Percentiles rank a stretch among this genome's conserved stretches.
These are phyloP conservation scores for Dicyrtoma fusca DNA, from an alignment of 2,888 invertebrate species.

Conservation along the genomic window DNA sequence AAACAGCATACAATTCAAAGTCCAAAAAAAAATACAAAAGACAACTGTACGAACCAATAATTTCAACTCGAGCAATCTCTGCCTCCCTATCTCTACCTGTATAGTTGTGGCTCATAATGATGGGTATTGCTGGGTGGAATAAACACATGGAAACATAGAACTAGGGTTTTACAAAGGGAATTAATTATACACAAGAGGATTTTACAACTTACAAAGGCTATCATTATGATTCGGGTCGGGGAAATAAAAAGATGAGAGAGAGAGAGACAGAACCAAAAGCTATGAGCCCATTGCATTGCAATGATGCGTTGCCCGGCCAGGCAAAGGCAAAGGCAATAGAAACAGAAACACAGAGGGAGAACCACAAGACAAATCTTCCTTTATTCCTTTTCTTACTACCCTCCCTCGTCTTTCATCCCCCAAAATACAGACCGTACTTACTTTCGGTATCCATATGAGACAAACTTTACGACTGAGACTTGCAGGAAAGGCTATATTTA, in stretches of 20 bases:
- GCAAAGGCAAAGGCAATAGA: constrained; percentile 34
- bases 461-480: too few species aligned
- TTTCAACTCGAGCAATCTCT: constrained; percentile 4
- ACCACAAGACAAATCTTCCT: constrained; percentile 23
- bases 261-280: not conserved
- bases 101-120: not conserved
- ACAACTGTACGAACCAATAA: constrained; percentile 26
- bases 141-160: constrained; percentile 9
- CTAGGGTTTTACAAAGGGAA: constrained; percentile 24
- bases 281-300: constrained; percentile 37
- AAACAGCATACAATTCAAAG: not conserved
- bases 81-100: too few species aligned
- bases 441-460: too few species aligned
- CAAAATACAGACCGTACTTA: too few species aligned
- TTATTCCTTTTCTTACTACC: too few species aligned
- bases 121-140: constrained; percentile 19
- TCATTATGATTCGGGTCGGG: constrained; percentile 54
- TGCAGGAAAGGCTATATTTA: too few species aligned
- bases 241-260: constrained; percentile 23
- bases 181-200: constrained; percentile 32
- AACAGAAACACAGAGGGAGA: constrained; percentile 7
- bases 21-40: not conserved
- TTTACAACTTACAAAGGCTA: constrained; percentile 39
- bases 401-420: too few species aligned
- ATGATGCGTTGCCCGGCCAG: constrained; percentile 41